Percentiles rank a stretch among this genome's conserved stretches.
Evolutionary conservation across 37 sponge, comb jelly and placozoan species (phyloP).

Genomic region (Chondrosia reniformis): DNA sequence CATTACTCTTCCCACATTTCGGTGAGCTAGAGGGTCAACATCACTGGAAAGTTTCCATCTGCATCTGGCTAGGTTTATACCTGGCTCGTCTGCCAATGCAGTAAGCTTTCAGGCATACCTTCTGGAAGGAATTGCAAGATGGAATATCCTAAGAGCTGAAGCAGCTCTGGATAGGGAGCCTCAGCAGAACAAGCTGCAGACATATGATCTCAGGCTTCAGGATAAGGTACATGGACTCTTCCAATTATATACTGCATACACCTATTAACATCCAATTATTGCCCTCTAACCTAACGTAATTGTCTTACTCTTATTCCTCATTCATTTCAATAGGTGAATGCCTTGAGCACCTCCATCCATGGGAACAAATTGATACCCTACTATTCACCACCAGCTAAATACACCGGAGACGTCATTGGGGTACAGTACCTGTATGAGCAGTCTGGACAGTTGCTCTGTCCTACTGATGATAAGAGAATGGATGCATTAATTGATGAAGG

Average conservation of each 20-base stretch:
- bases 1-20: constrained; percentile 2
- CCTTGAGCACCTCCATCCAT: constrained; percentile 7
- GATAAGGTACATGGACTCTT: too few relatives aligned
- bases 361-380: not conserved
- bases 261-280: too few relatives aligned
- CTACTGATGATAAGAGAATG: not conserved
- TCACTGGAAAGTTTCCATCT: constrained; percentile 38
- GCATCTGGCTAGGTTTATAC: constrained; percentile 33
- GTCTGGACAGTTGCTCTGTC: not conserved
- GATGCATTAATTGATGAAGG: constrained; percentile 27
- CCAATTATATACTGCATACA: too few relatives aligned
- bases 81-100: constrained; percentile 37
- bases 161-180: too few relatives aligned
- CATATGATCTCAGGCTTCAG: too few relatives aligned
- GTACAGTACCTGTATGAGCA: constrained; percentile 34
- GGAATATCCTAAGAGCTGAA: constrained; percentile 26
- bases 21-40: constrained; percentile 42
- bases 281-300: too few relatives aligned
- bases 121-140: constrained; percentile 33
- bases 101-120: constrained; percentile 36
- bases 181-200: too few relatives aligned
- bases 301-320: too few relatives aligned
- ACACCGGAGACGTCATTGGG: constrained; percentile 41
- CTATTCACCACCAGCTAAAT: constrained; percentile 24
- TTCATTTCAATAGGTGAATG: too few relatives aligned